Evolutionary conservation across 2,797 vertebrate genomes (phyloP), one percentile per base, ranked within the genome.

Genomic region (Pangasius djambal): DNA sequence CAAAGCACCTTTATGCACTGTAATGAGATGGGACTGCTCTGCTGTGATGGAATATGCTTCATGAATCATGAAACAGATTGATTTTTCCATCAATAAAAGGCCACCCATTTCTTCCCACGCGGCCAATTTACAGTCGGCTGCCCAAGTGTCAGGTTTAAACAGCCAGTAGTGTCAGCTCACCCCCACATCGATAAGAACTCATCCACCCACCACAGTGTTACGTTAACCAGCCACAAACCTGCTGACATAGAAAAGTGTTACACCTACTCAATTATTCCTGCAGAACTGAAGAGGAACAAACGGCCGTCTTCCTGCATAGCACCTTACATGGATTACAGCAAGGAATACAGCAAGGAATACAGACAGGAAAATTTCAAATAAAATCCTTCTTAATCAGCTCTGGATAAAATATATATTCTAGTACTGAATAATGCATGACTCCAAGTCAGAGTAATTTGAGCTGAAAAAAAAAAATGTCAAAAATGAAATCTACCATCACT

Each of bases 401-500:
- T 48, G 2, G 22, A 78, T 78, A 75, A 79, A 84, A 92, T 87
- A 91, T 91, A 90, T 92, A 78, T 91, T 70, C 34, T 50, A 65
- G 57, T 75, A 70, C 89, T 95, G 84, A 94, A 93, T 94, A 93
- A 93, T 94, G 59, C 78, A 94, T 79, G 84, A 28, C 70, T 83
- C 69, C 89, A 93, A 92, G 92, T 55, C 4, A 77, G 8, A 91
- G 81, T 50, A 91, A 93, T 88, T 89, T 90, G 88, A 90, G 90
- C 89, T 86, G 85, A 50, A 7, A 59, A 55, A 59, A 59, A 91
- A 91, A 74, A 90, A 91, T 90, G 78, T 81, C 86, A 94, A 94
- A 83, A 90, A 93, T 94, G 52, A 59, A 89, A 93, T 93, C 65
- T n/a, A 37, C 22, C 12, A 86, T 8, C 65, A 48, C 37, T 86